These are phyloP conservation scores for Acanthurus tractus DNA, from an alignment of 2,797 vertebrate species.

Conservation along the genomic window DNA sequence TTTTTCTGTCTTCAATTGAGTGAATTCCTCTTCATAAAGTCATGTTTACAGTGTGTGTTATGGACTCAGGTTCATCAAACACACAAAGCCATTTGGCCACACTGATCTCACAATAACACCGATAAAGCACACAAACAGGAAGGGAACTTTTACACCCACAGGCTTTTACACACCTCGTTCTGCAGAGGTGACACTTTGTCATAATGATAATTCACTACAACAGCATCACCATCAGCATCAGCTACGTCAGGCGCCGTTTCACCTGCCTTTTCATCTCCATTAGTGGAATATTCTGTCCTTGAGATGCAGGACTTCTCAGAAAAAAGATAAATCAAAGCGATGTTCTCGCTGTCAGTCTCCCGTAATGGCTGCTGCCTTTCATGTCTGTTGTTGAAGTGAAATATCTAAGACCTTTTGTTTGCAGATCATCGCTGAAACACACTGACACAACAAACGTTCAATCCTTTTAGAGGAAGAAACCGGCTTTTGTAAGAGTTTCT, in stretches of 20 bases:
- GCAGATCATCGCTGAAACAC: background rate
- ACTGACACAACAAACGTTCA: constrained; percentile 3
- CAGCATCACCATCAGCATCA: constrained; percentile 11
- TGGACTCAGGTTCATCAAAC: background rate
- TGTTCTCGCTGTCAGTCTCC: background rate
- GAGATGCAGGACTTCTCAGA: background rate
- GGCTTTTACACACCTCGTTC: background rate
- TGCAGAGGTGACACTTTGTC: background rate
- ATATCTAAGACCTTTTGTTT: background rate
- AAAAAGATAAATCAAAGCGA: constrained; percentile 6
- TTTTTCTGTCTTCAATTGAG: background rate
- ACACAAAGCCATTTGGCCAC: background rate
- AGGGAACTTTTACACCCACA: background rate
- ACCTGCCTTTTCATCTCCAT: constrained; percentile 10
- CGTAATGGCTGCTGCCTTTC: background rate
- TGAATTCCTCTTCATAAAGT: background rate
- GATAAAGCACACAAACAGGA: background rate
- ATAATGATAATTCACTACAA: constrained; percentile 6
- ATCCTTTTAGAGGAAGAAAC: background rate
- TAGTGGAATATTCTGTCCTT: background rate
- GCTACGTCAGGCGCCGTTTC: constrained; percentile 25
- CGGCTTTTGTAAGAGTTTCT: background rate
- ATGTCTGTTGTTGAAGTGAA: background rate
- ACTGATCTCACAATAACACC: background rate
- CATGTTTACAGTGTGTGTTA: background rate